Percentiles rank a stretch among this genome's conserved stretches.
phyloP scores from a whole-genome alignment of 2,888 invertebrate genomes.

The Trimorus sp. region DNA sequence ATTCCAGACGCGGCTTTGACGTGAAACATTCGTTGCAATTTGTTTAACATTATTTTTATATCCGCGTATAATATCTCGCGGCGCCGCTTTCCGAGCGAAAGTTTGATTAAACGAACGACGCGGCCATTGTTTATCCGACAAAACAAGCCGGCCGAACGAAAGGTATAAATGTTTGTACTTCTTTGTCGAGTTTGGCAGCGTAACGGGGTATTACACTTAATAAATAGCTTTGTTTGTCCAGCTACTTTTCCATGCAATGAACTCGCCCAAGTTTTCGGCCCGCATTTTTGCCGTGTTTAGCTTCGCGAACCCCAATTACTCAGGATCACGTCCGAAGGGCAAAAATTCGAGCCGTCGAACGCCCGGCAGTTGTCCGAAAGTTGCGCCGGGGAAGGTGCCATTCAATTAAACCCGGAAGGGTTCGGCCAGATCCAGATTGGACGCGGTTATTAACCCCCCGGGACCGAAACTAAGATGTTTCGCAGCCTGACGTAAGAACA shows the following conservation, averaged over 20 bases:
- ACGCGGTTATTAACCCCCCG: conserved; percentile 74
- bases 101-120: conserved; percentile 56
- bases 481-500: conserved; percentile 69
- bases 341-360: conserved; percentile 4
- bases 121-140: conserved; percentile 54
- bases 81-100: conserved; percentile 34
- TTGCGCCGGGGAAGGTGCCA: conserved; percentile 12
- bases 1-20: conserved; percentile 29
- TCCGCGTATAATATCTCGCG: neutral
- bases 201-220: conserved; percentile 70
- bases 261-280: conserved; percentile 45
- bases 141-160: conserved; percentile 53
- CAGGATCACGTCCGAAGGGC: conserved; percentile 32
- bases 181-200: conserved; percentile 62
- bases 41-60: conserved; percentile 31
- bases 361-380: neutral
- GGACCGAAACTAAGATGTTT: conserved; percentile 76
- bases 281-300: conserved; percentile 44
- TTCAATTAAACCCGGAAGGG: conserved; percentile 70
- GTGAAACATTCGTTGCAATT: conserved; percentile 29
- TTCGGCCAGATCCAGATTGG: conserved; percentile 80
- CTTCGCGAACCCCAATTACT: conserved; percentile 48
- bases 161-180: conserved; percentile 63
- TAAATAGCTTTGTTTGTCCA: conserved; percentile 76
- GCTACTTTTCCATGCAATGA: conserved; percentile 64